phyloP scores from a whole-genome alignment of 2,888 invertebrate genomes.

The Monoplex corrugatus region DNA sequence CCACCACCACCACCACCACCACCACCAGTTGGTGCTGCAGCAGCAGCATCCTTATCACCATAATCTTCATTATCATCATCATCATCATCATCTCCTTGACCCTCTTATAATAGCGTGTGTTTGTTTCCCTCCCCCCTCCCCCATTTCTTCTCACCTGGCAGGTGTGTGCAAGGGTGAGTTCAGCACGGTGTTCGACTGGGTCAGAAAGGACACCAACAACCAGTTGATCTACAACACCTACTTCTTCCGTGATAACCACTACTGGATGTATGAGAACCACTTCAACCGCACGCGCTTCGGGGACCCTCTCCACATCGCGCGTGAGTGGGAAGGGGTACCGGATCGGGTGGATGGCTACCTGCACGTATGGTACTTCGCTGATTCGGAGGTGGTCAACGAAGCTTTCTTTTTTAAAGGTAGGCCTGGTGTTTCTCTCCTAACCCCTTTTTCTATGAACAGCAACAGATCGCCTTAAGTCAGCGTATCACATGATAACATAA shows the following conservation, averaged over 20 bases:
- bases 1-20: neutral
- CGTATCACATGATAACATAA: too few relatives aligned
- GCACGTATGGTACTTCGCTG: conserved; percentile 75
- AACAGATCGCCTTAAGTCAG: too few relatives aligned
- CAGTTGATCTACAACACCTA: conserved; percentile 81
- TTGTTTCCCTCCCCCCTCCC: neutral
- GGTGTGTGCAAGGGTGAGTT: conserved; percentile 81
- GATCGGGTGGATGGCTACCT: conserved; percentile 76
- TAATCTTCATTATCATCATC: neutral
- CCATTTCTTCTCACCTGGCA: conserved; percentile 51
- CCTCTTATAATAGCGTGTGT: too few relatives aligned
- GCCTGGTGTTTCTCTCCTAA: conserved; percentile 3
- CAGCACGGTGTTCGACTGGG: conserved; percentile 81
- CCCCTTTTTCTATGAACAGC: too few relatives aligned
- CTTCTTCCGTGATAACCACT: conserved; percentile 80
- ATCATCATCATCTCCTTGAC: neutral
- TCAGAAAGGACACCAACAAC: conserved; percentile 74
- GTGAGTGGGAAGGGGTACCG: conserved; percentile 79
- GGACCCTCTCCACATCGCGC: conserved; percentile 77
- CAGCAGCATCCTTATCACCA: too few relatives aligned
- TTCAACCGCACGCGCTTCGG: conserved; percentile 80
- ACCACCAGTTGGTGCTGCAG: too few relatives aligned
- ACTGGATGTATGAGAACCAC: conserved; percentile 82
- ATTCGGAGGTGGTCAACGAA: conserved; percentile 69
- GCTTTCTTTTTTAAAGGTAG: conserved; percentile 81